phyloP scores from a whole-genome alignment of 2,797 vertebrate species.

The Ctenopoma kingsleyae region DNA sequence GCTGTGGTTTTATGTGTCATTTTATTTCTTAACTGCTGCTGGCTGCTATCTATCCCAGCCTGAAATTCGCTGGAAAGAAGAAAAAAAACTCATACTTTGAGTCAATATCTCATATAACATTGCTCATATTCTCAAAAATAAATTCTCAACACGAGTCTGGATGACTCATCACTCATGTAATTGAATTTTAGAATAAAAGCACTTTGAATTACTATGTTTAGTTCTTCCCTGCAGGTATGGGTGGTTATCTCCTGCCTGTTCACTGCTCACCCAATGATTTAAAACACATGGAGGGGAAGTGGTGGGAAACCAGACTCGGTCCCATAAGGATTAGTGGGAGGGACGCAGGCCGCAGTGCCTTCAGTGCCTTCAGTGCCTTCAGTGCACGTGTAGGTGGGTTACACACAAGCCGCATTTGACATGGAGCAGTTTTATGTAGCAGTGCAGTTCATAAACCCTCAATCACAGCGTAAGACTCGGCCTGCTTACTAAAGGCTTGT shows the following conservation, averaged over 20 bases:
- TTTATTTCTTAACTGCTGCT: constrained; percentile 44
- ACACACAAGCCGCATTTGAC: constrained; percentile 67
- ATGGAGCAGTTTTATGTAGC: constrained; percentile 45
- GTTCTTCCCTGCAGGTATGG: constrained; percentile 64
- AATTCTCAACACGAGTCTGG: constrained; percentile 11
- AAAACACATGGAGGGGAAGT: constrained; percentile 80
- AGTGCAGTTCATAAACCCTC: constrained; percentile 48
- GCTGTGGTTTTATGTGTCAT: constrained; percentile 34
- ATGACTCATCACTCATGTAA: constrained; percentile 38
- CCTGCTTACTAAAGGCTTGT: constrained; percentile 11
- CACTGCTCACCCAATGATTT: constrained; percentile 57
- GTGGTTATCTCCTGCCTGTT: constrained; percentile 60
- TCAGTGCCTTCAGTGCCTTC: constrained; percentile 18
- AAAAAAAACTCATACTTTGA: neutral
- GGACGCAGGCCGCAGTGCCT: constrained; percentile 29
- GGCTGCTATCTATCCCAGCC: constrained; percentile 15
- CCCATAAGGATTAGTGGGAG: constrained; percentile 67
- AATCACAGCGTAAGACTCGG: constrained; percentile 27
- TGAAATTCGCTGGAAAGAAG: neutral
- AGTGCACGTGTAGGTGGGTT: constrained; percentile 61
- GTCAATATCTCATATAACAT: constrained; percentile 22
- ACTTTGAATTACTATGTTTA: constrained; percentile 11
- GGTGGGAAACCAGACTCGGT: constrained; percentile 71
- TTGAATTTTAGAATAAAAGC: constrained; percentile 56
- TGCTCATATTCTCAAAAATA: constrained; percentile 26